Percentiles rank a stretch among this genome's conserved stretches.
Evolutionary conservation across 2,113 vertebrate genomes (phyloP).

Genomic region (Paraplagusia blochii): DNA sequence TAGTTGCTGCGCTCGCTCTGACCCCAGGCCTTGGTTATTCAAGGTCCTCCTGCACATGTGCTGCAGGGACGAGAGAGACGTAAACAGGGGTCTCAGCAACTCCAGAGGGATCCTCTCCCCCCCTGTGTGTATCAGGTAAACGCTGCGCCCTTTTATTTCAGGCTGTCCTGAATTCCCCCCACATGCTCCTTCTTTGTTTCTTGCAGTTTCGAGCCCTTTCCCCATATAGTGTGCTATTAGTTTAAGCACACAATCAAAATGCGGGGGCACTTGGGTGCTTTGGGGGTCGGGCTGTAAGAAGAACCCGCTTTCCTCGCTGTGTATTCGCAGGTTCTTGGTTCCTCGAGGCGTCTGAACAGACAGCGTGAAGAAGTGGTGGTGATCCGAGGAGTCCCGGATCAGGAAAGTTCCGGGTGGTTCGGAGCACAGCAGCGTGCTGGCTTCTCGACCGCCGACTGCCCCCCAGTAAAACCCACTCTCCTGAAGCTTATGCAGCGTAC

Average conservation of each 20-base stretch:
- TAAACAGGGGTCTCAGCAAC: constrained; percentile 85
- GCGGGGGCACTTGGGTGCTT: constrained; percentile 84
- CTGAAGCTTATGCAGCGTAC: constrained; percentile 88
- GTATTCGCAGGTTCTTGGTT: constrained; percentile 96
- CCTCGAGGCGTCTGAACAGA: constrained; percentile 91
- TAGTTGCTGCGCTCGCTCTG: constrained; percentile 82
- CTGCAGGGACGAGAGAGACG: constrained; percentile 88
- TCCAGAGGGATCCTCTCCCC: constrained; percentile 92
- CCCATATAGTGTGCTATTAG: constrained; percentile 96
- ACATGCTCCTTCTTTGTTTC: constrained; percentile 25
- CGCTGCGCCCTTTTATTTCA: constrained; percentile 66
- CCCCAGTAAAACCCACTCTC: constrained; percentile 99
- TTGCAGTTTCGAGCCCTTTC: constrained; percentile 35
- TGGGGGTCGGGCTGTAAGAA: constrained; percentile 90
- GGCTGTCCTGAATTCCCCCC: constrained; percentile 32
- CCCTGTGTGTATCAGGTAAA: constrained; percentile 90
- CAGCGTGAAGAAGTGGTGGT: constrained; percentile 96
- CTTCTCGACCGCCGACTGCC: constrained; percentile 87
- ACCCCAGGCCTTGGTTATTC: constrained; percentile 80
- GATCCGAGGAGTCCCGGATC: constrained; percentile 96
- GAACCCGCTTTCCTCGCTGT: constrained; percentile 89
- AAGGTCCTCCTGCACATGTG: constrained; percentile 95
- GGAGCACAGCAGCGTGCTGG: constrained; percentile 85
- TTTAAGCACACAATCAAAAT: constrained; percentile 95
- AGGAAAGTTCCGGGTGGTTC: constrained; percentile 93